Evolutionary conservation across 2,797 vertebrate species (phyloP).

Genomic region (Danio tinwini): DNA sequence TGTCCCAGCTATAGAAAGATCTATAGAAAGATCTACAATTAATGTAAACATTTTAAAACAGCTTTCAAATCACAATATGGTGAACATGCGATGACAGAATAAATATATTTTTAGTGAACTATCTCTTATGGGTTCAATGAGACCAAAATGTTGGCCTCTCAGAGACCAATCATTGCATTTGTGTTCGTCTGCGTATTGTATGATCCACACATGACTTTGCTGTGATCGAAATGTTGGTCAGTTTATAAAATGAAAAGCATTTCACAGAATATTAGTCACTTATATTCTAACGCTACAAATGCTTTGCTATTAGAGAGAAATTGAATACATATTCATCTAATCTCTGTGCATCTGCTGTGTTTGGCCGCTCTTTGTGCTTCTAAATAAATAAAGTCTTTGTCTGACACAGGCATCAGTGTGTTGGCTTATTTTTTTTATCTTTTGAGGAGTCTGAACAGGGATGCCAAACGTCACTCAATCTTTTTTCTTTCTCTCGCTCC

Average conservation of each 20-base stretch:
- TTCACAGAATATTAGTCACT: conserved; percentile 35
- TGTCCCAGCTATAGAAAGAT: too few species aligned
- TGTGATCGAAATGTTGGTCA: conserved; percentile 56
- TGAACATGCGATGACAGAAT: not conserved
- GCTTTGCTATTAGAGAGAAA: conserved; percentile 47
- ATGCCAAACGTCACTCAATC: not conserved
- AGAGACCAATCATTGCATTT: conserved; percentile 21
- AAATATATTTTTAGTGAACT: not conserved
- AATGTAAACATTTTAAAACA: not conserved
- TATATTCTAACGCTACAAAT: conserved; percentile 43
- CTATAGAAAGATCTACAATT: too few species aligned
- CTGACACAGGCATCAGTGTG: conserved; percentile 41
- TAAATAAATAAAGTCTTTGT: conserved; percentile 72
- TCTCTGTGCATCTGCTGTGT: conserved; percentile 71
- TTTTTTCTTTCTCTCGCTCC: not conserved
- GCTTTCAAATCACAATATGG: not conserved
- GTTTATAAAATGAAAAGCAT: conserved; percentile 53
- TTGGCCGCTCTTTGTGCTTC: conserved; percentile 73
- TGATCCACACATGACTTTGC: conserved; percentile 45
- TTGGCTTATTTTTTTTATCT: not conserved
- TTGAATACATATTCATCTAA: conserved; percentile 52
- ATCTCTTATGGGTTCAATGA: not conserved
- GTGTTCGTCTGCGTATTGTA: conserved; percentile 13
- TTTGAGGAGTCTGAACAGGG: not conserved
- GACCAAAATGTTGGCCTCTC: conserved; percentile 16